Evolutionary conservation across 2,797 vertebrate species (phyloP), one percentile per base, ranked within the genome.

Genomic region (Phrynocephalus guinanensis): DNA sequence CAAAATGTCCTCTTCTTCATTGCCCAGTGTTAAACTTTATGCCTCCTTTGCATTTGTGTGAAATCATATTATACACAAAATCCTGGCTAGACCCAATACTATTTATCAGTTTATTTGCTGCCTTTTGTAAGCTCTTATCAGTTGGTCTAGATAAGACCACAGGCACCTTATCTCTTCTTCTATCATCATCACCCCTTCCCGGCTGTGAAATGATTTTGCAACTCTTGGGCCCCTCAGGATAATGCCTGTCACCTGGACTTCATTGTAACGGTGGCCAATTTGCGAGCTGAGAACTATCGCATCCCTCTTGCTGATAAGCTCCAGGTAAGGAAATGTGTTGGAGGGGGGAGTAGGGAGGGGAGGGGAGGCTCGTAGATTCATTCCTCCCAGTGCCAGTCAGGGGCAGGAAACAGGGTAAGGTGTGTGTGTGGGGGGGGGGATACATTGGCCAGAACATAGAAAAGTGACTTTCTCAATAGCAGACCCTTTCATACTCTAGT

Each of bases 201-300:
- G 78, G 72, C 72, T 15, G 63, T 83, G 11, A n/a, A 63, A 30
- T 13, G 0, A 1, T 86, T 10, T 67, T n/a, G 79, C 33, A 60
- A 7, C 2, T 0, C 1, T 26, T 87, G 38, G n/a, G 88, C 13
- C 71, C 80, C 80, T 63, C 90, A 99, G 98, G 98, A 98, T 72
- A 90, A 98, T 13, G 97, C 97, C 92, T 96, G 97, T 94, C 98
- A 98, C 28, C 83, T 98, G 93, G 97, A 98, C 93, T 99, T 97
- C 87, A 97, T 99, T 79, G 96, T 93, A 0, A 97, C 97, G 1
- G 98, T 98, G 0, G 98, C 98, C 16, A 98, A 97, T 91, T 95
- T 99, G 86, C 96, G 98, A 0, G 98, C 98, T 0, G 97, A 98
- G 95, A 98, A 97, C 96, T 99, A 98, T 2, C 90, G 95, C 91